These are phyloP conservation scores for Meles meles DNA, from an alignment of 2,113 vertebrate genomes.

Conservation along the genomic window DNA sequence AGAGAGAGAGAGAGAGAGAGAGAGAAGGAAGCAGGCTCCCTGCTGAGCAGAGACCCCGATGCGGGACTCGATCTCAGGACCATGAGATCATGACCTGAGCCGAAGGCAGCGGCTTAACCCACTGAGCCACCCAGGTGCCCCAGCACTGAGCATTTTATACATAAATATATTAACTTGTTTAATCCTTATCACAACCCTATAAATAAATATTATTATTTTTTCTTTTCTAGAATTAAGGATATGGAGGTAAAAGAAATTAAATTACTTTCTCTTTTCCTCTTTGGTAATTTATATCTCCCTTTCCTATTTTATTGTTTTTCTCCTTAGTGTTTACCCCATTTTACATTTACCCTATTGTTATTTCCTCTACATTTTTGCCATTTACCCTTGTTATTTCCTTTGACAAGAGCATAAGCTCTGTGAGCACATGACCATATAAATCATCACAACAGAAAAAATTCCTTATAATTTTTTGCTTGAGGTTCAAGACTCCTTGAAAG, in stretches of 20 bases:
- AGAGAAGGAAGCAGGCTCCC: no score
- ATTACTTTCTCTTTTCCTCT: not conserved
- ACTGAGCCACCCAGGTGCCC: no score
- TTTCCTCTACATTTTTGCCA: not conserved
- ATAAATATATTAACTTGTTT: not conserved
- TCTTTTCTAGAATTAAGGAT: conserved; percentile 22
- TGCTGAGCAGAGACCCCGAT: no score
- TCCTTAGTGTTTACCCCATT: not conserved
- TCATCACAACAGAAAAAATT: not conserved
- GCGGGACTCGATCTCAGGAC: no score
- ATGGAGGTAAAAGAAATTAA: conserved; percentile 14
- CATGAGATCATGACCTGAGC: no score
- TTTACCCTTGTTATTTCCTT: not conserved
- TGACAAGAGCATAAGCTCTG: conserved; percentile 1
- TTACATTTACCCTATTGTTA: not conserved
- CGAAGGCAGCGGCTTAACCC: no score
- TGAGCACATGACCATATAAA: not conserved
- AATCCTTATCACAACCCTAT: not conserved
- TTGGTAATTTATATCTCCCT: not conserved
- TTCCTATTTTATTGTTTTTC: not conserved
- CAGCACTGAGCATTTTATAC: not conserved
- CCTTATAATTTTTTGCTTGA: not conserved
- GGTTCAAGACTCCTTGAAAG: not conserved
- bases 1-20: no score
- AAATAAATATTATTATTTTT: not conserved